Conservation (phyloP, 2,888 invertebrate genomes). For the Clitarchus hookeri region DNA sequence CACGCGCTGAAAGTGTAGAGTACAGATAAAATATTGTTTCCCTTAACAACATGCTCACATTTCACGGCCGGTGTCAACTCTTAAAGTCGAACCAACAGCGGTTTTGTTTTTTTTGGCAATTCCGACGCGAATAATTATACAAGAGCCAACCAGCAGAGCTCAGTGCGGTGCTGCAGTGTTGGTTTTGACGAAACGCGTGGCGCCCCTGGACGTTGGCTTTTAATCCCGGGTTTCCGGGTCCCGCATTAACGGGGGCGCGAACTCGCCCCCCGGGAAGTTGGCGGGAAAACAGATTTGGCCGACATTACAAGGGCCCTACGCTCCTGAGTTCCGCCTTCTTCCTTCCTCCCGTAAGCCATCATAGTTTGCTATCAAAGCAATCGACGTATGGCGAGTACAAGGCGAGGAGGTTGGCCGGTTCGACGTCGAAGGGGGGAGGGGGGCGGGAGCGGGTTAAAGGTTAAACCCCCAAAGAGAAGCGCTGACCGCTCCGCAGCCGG, state of each 20-base stretch:
- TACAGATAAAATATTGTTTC: no score
- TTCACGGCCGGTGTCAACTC: no score
- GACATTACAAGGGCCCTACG: not conserved
- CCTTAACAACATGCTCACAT: no score
- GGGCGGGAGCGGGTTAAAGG: conserved; percentile 18
- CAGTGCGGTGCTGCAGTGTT: no score
- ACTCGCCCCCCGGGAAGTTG: not conserved
- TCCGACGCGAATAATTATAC: no score
- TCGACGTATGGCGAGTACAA: conserved; percentile 15
- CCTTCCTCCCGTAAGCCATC: conserved; percentile 16
- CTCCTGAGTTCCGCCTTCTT: not conserved
- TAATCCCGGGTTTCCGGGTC: not conserved
- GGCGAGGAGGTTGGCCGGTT: not conserved
- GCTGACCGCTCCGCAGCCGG: conserved; percentile 10
- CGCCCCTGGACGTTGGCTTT: not conserved
- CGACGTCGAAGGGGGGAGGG: not conserved
- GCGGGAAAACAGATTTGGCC: not conserved
- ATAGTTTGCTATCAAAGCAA: conserved; percentile 27
- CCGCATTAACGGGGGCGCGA: not conserved
- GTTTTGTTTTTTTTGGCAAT: no score
- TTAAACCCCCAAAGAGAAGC: conserved; percentile 10
- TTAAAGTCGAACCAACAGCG: no score
- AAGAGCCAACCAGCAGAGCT: no score
- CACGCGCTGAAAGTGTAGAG: no score
- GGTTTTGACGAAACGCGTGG: no score